A percentile compares a stretch with the other conserved stretches of the same genome.
Conservation (phyloP, 2,797 vertebrate species). For the Acanthiza pusilla region DNA sequence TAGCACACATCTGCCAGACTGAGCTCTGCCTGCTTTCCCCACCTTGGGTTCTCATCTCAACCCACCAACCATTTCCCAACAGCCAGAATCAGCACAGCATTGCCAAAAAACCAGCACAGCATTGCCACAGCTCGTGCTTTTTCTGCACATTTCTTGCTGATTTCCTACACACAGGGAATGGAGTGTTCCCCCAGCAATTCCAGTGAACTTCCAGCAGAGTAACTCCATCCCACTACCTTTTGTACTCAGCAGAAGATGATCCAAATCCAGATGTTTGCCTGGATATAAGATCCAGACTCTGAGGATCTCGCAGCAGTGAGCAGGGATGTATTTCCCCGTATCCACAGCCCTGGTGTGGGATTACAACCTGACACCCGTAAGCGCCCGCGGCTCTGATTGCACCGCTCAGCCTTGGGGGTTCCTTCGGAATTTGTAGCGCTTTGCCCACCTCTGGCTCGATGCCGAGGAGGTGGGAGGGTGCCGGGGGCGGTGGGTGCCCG, state of each 20-base stretch:
- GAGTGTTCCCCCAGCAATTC: neutral
- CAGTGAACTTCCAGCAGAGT: neutral
- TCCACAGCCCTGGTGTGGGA: neutral
- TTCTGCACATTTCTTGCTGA: neutral
- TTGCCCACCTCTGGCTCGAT: fast-evolving
- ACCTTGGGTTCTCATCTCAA: neutral
- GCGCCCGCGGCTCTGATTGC: fast-evolving
- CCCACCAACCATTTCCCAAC: neutral
- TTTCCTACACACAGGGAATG: neutral
- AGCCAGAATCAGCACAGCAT: neutral
- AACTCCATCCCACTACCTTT: neutral
- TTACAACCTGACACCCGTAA: neutral
- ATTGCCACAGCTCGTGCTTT: neutral
- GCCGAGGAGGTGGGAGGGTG: neutral
- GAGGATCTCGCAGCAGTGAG: fast-evolving
- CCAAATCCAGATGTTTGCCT: neutral
- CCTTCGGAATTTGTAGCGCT: neutral
- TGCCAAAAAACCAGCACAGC: neutral
- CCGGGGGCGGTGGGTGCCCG: neutral
- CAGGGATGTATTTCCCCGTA: neutral
- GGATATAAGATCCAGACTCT: neutral
- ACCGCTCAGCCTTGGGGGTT: no score
- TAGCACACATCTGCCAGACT: neutral
- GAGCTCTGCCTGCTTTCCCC: neutral
- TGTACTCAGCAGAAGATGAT: neutral